Base-by-base conservation (phyloP, 1,140 invertebrate species). In the Pinna nobilis region DNA sequence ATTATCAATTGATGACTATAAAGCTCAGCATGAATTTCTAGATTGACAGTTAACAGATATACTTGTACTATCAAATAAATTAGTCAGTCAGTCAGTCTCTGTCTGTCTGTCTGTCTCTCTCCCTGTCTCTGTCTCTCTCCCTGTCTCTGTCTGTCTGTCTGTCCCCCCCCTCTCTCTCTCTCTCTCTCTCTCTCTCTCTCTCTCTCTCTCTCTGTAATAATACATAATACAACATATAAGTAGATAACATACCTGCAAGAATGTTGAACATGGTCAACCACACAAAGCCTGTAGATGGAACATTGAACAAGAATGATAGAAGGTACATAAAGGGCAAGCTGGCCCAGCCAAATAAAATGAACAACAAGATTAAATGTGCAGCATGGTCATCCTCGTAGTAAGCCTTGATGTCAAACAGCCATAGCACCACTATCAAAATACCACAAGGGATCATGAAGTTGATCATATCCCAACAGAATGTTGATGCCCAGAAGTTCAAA, bases 401-500 rank as follows among this genome's bases (percentile, higher is more conserved):
- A 18, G 90, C 89, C 73, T 91, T 78, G 61, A 91, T 90, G 73
- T 91, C 59, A 70, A 87, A 87, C 9, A 67, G 78, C 3, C 49
- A 69, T 13, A 87, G 79, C 0, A 75, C 70, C 5, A 84, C 50
- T 33, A 88, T 28, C 18, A 88, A 32, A 25, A 80, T 71, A 15
- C 82, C 35, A 49, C 59, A 71, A 3, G 86, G 82, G 3, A 87
- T 71, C 9, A 88, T 57, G 74, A 76, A 87, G 68, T 86, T 86
- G 37, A 88, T 76, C 11, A 88, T 63, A 70, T 96, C 94, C 92
- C 94, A 95, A 1, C 94, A 59, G 49, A 93, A 92, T 2, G 93
- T 92, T 1, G 92, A 89, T 0, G 91, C 55, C 95, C 95, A 96
- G 87, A 93, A 93, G 2, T 92, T 91, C 32, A 91, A 88, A 0